Evolutionary conservation across 1,140 invertebrate species (phyloP), one percentile per base, ranked within the genome.

Genomic region (Patella vulgata): DNA sequence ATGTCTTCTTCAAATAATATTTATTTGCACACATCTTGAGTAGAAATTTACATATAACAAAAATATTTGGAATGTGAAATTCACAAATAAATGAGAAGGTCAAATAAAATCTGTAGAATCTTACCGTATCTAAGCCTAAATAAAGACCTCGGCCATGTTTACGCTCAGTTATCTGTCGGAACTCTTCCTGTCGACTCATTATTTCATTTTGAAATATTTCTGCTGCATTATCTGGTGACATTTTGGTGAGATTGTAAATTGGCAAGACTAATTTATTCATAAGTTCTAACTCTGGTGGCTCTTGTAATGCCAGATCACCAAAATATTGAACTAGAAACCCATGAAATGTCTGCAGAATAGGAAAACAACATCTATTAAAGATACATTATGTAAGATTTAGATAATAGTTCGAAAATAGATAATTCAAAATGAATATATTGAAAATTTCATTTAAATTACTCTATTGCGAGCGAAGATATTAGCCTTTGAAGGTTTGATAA

Each of bases 211-310:
- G 74, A 12, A 94, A 66, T 69, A 86, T 88, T 59, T 86, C 87
- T 51, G 89, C 90, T 19, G 90, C 86, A 70, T 88, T 88, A 14
- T 88, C 83, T 47, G 90, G 88, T 79, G 90, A 90, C 23, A 89
- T 81, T 63, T 93, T 89, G 0, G 89, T 87, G 47, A 96, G 78
- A 71, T 91, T 89, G 74, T 90, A 94, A 4, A 95, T 82, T 71
- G 89, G 87, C 6, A 62, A 56, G 6, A 73, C 87, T 28, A 96
- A 70, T 77, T 84, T 86, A 55, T 84, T 72, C 2, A 79, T 51
- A 17, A 76, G 51, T 6, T 66, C 17, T 11, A 85, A 50, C 12
- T 71, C 59, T 25, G 78, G 73, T 5, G 82, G 77, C 30, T 87
- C 75, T 68, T 84, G 79, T 59, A 88, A 82, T 39, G 85, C 79